Evolutionary conservation across 2,113 vertebrate species (phyloP), one percentile per base, ranked within the genome.

Genomic region (Nicator chloris): DNA sequence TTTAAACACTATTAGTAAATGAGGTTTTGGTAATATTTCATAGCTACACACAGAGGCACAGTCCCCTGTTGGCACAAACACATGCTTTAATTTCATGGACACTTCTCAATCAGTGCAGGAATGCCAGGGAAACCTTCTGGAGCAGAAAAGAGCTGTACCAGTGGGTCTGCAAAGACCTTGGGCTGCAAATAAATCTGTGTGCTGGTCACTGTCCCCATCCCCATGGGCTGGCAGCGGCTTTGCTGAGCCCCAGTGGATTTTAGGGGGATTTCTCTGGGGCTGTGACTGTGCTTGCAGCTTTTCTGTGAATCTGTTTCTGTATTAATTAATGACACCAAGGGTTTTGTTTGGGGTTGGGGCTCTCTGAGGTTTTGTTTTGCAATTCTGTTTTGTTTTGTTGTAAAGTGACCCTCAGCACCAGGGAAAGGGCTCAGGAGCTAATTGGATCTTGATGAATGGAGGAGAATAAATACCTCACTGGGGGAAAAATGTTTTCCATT

Each of bases 201-300:
- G 44, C 5, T 16, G 40, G 10, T 13, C 0, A 0, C 37, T 1
- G 0, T 33, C 27, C 2, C n/a, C n/a, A n/a, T n/a, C n/a, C 56
- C 56, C 11, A 4, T 1, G 49, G 35, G 10, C 40, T 65, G 44
- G 45, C 77, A 66, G 82, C 66, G 44, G 45, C 42, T 88, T 66
- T 8, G 1, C 5, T 44, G 14, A 22, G 9, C 7, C 69, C 44
- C 69, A 16, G 33, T 0, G 16, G 71, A 13, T 69, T 28, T 9
- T 8, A 0, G 4, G 23, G 50, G 51, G 42, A 53, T 83, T 90
- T 73, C 59, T 65, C 82, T 60, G 45, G 3, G 22, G 40, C 71
- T 61, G 21, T 49, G 35, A 2, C 57, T n/a, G 33, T 17, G 45
- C 57, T 87, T 60, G n/a, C 66, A 88, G 85, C 37, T 50, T 44